A percentile compares a stretch with the other conserved stretches of the same genome.
Evolutionary conservation across 2,888 invertebrate genomes (phyloP).

Genomic region (Acleris emargana): DNA sequence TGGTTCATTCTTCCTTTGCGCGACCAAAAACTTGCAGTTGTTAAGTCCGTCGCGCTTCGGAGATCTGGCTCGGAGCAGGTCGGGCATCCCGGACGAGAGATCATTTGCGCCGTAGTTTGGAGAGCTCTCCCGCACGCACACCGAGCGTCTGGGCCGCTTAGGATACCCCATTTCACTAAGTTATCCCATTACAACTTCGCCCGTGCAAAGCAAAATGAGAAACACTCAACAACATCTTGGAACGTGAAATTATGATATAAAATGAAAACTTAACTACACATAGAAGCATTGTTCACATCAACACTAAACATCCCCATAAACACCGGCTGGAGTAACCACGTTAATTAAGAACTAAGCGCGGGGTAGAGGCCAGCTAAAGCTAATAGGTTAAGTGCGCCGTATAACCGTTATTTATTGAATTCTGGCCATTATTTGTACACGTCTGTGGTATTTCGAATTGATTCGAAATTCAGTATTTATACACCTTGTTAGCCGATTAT

Average conservation of each 20-base stretch:
- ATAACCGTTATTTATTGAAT: conserved; percentile 56
- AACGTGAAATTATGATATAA: too few relatives aligned
- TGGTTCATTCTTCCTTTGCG: too few relatives aligned
- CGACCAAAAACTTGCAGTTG: background rate
- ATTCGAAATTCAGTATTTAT: conserved; percentile 57
- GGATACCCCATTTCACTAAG: too few relatives aligned
- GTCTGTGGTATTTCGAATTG: conserved; percentile 58
- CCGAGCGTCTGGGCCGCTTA: too few relatives aligned
- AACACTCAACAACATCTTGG: too few relatives aligned
- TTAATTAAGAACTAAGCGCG: conserved; percentile 13
- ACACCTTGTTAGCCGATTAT: conserved; percentile 43
- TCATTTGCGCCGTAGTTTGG: too few relatives aligned
- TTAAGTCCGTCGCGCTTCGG: background rate
- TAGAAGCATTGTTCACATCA: background rate
- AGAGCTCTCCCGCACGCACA: too few relatives aligned
- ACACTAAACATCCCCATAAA: background rate
- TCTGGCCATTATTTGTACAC: conserved; percentile 59
- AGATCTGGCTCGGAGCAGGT: too few relatives aligned
- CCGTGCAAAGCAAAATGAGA: too few relatives aligned
- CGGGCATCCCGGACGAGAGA: too few relatives aligned
- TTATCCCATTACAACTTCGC: too few relatives aligned
- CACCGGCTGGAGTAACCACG: background rate
- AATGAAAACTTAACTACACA: background rate
- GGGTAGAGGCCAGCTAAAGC: conserved; percentile 40
- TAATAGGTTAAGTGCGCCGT: conserved; percentile 57